Conservation (phyloP, 2,113 vertebrate species). For the Lophotis ruficrista region DNA sequence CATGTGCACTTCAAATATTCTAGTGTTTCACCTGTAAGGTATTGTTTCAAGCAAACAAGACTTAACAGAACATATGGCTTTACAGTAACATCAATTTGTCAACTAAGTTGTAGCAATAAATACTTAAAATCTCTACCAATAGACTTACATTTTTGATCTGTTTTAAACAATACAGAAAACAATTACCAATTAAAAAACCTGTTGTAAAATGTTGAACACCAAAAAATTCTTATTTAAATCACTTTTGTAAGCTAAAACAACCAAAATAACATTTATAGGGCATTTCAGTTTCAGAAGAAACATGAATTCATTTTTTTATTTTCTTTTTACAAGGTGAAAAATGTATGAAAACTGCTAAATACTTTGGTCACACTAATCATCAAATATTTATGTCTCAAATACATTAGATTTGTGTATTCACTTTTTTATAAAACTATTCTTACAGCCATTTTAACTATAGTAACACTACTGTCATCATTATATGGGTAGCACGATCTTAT, state of each 20-base stretch:
- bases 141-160: slow-evolving; percentile 83
- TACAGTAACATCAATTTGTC: slow-evolving; percentile 80
- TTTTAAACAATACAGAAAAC: slow-evolving; percentile 87
- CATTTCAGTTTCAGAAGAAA: slow-evolving; percentile 74
- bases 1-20: slow-evolving; percentile 77
- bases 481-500: slow-evolving; percentile 86
- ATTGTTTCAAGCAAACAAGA: slow-evolving; percentile 78
- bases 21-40: slow-evolving; percentile 74
- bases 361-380: slow-evolving; percentile 87
- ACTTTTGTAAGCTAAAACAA: slow-evolving; percentile 81
- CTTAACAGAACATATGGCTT: slow-evolving; percentile 83
- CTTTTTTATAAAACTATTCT: slow-evolving; percentile 99
- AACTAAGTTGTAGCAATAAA: slow-evolving; percentile 89
- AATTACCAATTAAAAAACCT: slow-evolving; percentile 89
- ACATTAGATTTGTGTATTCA: slow-evolving; percentile 91
- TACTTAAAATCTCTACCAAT: slow-evolving; percentile 89
- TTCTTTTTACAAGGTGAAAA: slow-evolving; percentile 79
- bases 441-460: slow-evolving; percentile 96
- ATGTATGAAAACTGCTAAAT: slow-evolving; percentile 84
- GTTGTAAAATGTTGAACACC: slow-evolving; percentile 86
- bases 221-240: slow-evolving; percentile 81
- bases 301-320: slow-evolving; percentile 69
- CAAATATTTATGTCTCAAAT: slow-evolving; percentile 86
- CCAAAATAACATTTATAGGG: slow-evolving; percentile 79
- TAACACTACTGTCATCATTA: slow-evolving; percentile 93